Evolutionary conservation across 2,113 vertebrate genomes (phyloP).

Genomic region (cattle (Bos taurus)): ARS-UCD2.0 NC_037328.1:115536001-115536500

Average conservation of each 20-base stretch:
- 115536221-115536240: neutral
- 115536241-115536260: neutral
- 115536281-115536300: neutral
- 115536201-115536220: neutral
- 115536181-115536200: neutral
- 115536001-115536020: neutral
- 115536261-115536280: neutral
- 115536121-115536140: neutral
- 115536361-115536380: neutral
- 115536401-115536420: neutral
- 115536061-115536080: neutral
- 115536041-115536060: neutral
- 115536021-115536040: neutral
- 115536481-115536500: neutral
- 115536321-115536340: neutral
- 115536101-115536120: neutral
- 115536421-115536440: neutral
- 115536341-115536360: neutral
- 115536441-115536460: neutral
- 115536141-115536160: constrained; percentile 2
- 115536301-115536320: neutral
- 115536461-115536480: neutral
- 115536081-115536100: neutral
- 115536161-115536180: neutral
- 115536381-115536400: neutral